Base-by-base conservation (phyloP, 2,888 invertebrate genomes). In the Liodrosophila aerea region DNA sequence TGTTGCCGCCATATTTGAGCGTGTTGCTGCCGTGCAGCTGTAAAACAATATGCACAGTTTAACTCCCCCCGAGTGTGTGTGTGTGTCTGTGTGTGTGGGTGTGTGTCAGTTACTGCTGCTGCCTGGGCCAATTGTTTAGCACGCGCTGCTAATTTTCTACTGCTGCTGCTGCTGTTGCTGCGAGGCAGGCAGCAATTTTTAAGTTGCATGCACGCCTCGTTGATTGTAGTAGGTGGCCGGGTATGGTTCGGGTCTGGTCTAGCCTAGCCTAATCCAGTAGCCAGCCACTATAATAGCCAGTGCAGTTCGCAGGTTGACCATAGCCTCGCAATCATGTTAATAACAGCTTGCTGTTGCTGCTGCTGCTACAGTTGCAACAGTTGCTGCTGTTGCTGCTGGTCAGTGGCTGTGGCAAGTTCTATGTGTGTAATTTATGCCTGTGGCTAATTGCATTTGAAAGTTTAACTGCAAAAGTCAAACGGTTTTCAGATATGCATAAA, bases 121-220 rank as follows among this genome's bases (percentile, higher is more conserved):
- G 58, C 22, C 40, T 73, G 58, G 61, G 82, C 82, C 78, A 86
- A 86, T 78, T 78, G 78, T 76, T 82, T 82, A 82, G 87, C 81
- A 82, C 81, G 81, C 81, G 81, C 81, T 86, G 87, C 81, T 82
- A 82, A 82, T 87, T 82, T 83, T 66, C 37, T 40, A 61, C 34
- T 45, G 61, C 40, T 52, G 63, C 41, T 43, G 60, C 51, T 58
- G 27, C 27, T 39, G 53, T 40, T 43, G 74, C 75, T 69, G 83
- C 78, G 44, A 73, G 85, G 69, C 82, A 77, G 71, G 56, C 68
- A 69, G 80, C 84, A 87, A 87, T 76, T 87, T 86, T 72, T 72
- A 72, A 78, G 80, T 83, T 86, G 87, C 87, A 80, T 81, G 85
- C 85, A 85, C 87, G 86, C 84, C 87, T 86, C 81, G 81, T 86